Base-by-base conservation (phyloP, 2,113 vertebrate species). In the Perca fluviatilis region DNA sequence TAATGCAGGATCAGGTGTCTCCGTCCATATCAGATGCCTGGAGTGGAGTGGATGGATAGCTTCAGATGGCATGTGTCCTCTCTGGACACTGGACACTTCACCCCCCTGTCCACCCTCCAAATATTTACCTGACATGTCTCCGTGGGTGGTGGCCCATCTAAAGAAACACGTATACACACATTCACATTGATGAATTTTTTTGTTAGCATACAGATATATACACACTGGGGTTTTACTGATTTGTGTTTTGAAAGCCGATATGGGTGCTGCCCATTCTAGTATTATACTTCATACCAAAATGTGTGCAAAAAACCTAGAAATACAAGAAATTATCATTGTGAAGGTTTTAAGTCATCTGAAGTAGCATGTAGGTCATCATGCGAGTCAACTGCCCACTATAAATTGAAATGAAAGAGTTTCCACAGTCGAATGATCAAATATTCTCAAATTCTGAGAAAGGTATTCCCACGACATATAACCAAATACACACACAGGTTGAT, bases 91-190 rank as follows among this genome's bases (percentile, higher is more conserved):
- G 85, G 91, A 92, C 92, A 86, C 92, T 92, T 89, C 91, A 89
- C 54, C 84, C 64, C 84, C 86, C 30, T 30, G n/a, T 19, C 62
- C 82, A 8, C 76, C 82, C 85, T 73, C 83, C 86, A 92, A 94
- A 91, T 92, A 93, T 94, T 93, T 93, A 94, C 92, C 91, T 94
- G 94, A 94, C 90, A 80, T 3, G 80, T 91, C 95, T 91, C 91
- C 84, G 87, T 96, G 96, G 96, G 95, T 95, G 96, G 96, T 80
- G 83, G 72, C 66, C 78, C 74, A 87, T 92, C 88, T 83, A 90
- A 89, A 86, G 81, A 87, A 87, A 92, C 91, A 87, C 77, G 62
- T 82, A 87, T 76, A 90, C 85, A 88, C 86, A 89, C 80, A 87
- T 86, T 87, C 90, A 86, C 83, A 85, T 63, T 91, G 86, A 93